A percentile compares a stretch with the other conserved stretches of the same genome.
Conservation (phyloP, 2,888 invertebrate species). For the Stegana nigrithorax region DNA sequence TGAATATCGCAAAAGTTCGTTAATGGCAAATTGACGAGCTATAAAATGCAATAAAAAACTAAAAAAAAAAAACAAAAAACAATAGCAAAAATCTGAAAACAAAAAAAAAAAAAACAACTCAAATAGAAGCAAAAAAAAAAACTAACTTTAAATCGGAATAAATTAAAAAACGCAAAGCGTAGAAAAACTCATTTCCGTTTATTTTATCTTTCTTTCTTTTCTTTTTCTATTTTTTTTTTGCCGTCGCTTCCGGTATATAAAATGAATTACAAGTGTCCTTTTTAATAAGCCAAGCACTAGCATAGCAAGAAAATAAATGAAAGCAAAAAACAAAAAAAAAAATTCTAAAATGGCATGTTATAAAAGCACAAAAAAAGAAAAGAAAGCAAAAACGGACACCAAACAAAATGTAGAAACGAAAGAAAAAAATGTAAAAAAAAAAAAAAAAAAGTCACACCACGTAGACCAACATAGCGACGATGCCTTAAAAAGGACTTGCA, state of each 20-base stretch:
- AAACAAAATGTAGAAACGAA: not conserved
- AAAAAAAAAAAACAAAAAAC: conserved; percentile 3
- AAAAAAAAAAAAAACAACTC: not conserved
- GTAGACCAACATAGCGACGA: no score
- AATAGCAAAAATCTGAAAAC: no score
- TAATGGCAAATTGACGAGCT: not conserved
- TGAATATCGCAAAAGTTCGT: not conserved
- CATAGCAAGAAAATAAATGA: not conserved
- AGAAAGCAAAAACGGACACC: not conserved
- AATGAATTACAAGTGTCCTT: not conserved
- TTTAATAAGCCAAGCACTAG: not conserved
- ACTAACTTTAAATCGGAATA: not conserved
- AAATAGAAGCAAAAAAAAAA: not conserved
- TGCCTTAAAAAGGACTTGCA: no score
- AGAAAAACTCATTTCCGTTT: conserved; percentile 6
- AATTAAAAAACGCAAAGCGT: not conserved
- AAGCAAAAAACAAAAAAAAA: not conserved
- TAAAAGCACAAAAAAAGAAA: not conserved
- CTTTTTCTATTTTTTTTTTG: no score
- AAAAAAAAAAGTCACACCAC: not conserved
- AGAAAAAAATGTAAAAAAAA: not conserved
- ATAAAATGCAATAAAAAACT: not conserved
- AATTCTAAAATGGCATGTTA: not conserved
- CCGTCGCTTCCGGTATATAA: not conserved
- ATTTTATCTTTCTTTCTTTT: no score